A percentile compares a stretch with the other conserved stretches of the same genome.
phyloP scores from a whole-genome alignment of 1,140 invertebrate genomes.

The Paracyclopina nana region DNA sequence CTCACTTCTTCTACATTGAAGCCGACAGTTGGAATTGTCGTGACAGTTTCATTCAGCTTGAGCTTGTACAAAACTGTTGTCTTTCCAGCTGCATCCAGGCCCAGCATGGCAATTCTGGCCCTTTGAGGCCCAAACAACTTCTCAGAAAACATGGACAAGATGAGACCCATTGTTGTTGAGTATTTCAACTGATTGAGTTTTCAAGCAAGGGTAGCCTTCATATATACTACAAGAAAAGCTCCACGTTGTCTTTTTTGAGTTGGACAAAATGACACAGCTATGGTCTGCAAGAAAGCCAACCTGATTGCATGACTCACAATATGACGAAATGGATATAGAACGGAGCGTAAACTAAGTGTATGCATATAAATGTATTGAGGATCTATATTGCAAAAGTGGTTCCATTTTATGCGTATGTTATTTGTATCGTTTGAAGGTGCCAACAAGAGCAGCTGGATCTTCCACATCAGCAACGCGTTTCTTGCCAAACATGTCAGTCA shows the following conservation, averaged over 20 bases:
- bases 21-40: conserved; percentile 39
- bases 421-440: conserved; percentile 16
- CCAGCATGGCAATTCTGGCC: conserved; percentile 23
- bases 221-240: too few species aligned
- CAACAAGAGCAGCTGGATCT: conserved; percentile 13
- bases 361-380: too few species aligned
- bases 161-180: neutral
- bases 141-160: neutral
- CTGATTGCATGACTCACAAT: too few species aligned
- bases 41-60: conserved; percentile 40
- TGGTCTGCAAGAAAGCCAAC: too few species aligned
- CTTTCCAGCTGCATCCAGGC: conserved; percentile 39
- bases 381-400: too few species aligned
- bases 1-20: conserved; percentile 27
- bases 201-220: too few species aligned
- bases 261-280: too few species aligned
- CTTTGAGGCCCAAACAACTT: neutral
- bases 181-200: too few species aligned
- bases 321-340: too few species aligned
- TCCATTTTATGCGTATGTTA: neutral
- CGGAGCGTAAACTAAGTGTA: too few species aligned
- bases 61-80: conserved; percentile 41
- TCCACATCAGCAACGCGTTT: conserved; percentile 1
- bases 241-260: too few species aligned
- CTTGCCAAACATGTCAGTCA: conserved; percentile 3